Conservation (phyloP, 2,797 vertebrate genomes). For the Acropternis orthonyx region DNA sequence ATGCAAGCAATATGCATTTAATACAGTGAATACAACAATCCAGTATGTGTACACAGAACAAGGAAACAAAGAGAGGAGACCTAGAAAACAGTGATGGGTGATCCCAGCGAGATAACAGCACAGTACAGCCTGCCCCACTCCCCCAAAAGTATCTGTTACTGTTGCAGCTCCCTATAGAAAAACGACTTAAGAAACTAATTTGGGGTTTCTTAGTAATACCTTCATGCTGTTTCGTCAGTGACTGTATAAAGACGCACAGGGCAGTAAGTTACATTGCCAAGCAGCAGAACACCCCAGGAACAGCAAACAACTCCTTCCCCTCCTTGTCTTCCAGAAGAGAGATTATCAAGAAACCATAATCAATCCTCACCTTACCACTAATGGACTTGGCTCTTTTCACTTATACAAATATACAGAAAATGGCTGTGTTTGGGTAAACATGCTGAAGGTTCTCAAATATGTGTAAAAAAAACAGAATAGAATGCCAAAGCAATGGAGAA, state of each 20-base stretch:
- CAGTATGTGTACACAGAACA: fast-evolving
- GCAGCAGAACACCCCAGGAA: not conserved
- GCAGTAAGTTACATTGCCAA: fast-evolving
- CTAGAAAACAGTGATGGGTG: not conserved
- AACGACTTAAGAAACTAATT: not conserved
- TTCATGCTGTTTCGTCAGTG: not conserved
- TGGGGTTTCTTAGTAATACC: not conserved
- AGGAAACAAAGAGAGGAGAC: not conserved
- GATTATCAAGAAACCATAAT: not conserved
- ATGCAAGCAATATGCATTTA: not conserved
- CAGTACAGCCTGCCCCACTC: not conserved
- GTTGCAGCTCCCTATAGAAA: not conserved
- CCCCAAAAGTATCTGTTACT: not conserved
- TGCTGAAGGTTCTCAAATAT: not conserved
- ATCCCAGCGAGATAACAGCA: not conserved
- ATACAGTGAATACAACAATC: not conserved
- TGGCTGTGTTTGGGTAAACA: not conserved
- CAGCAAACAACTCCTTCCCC: not conserved
- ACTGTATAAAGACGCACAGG: not conserved
- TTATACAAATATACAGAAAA: not conserved
- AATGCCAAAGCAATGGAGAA: not conserved
- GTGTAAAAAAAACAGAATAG: not conserved
- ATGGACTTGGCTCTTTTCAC: not conserved
- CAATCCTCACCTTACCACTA: not conserved
- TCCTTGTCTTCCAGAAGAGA: not conserved